Evolutionary conservation across 2,888 invertebrate genomes (phyloP), one percentile per base, ranked within the genome.

Genomic region (Mythimna lalbum): DNA sequence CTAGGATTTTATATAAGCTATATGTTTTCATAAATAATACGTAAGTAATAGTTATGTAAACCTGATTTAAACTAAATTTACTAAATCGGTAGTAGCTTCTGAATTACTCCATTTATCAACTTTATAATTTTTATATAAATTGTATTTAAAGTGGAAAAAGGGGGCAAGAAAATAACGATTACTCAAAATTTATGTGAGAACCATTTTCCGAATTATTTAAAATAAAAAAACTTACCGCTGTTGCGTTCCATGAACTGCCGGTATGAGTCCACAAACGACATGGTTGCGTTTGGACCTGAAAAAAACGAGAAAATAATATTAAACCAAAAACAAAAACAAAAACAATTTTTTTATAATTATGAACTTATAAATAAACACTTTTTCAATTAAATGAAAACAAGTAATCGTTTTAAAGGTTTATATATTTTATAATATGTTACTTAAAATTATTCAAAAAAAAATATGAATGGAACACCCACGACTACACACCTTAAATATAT

Each of bases 211-310:
- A 31, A 31, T 31, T 1, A 0, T 27, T 36, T 49, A 2, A 55
- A 14, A 17, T 36, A 21, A 21, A 21, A 21, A 47, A n/a, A 90
- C 95, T 93, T 78, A 96, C 96, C 96, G 69, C 96, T 94, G 66
- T 96, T 95, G 52, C 91, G 88, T 79, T 96, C 95, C 96, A 96
- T 96, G 73, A 96, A 96, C 66, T 89, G 90, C 76, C 89, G 90
- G 83, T 96, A 96, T 0, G 96, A 95, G 81, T 96, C 95, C 65
- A 96, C 93, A 69, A 96, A 86, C 61, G 95, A 95, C 93, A 95
- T 94, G 78, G 86, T 86, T 50, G 87, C 67, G 73, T 90, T 91
- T 27, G 82, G 86, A 36, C 90, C 89, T 93, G 89, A 43, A 65
- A 63, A 53, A 1, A 0, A 23, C 4, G 14, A 39, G 1, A 57